Base-by-base conservation (phyloP, 2,113 vertebrate species). In the Bagarius yarrelli region DNA sequence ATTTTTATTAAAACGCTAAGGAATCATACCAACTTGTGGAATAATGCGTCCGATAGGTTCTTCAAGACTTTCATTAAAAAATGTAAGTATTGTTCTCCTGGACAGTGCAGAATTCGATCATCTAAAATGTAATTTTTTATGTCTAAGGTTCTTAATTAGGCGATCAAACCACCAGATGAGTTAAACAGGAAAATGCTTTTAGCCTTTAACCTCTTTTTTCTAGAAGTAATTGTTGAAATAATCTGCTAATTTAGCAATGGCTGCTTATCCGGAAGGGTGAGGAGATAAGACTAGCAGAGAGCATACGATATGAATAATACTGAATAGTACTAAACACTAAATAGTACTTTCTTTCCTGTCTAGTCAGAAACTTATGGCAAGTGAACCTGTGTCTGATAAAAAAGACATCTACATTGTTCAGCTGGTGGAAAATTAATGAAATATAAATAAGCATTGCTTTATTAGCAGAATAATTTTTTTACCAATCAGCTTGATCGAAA, bases 11-110 rank as follows among this genome's bases (percentile, higher is more conserved):
- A n/a, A n/a, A n/a, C n/a, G n/a, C n/a, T n/a, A n/a, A n/a, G n/a
- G n/a, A n/a, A n/a, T n/a, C n/a, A n/a, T n/a, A n/a, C n/a, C n/a
- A n/a, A n/a, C n/a, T n/a, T n/a, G n/a, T n/a, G n/a, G n/a, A n/a
- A n/a, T n/a, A n/a, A n/a, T n/a, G n/a, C n/a, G n/a, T n/a, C n/a
- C n/a, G n/a, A n/a, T n/a, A n/a, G n/a, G n/a, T n/a, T n/a, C n/a
- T n/a, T 56, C 36, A 55, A 56, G 56, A 57, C 30, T 34, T 32
- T 52, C 0, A 16, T 30, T 71, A 50, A 32, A 55, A 23, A 32
- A 30, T 76, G 23, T 76, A 59, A 11, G 36, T 61, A 50, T 50
- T 63, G 55, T 76, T 76, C 73, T 44, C 53, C 11, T n/a, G 30
- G 47, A 18, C 60, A 4, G 73, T 40, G 53, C 59, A 16, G 34